Evolutionary conservation across 2,113 vertebrate genomes (phyloP).

Genomic region (Grus americana): DNA sequence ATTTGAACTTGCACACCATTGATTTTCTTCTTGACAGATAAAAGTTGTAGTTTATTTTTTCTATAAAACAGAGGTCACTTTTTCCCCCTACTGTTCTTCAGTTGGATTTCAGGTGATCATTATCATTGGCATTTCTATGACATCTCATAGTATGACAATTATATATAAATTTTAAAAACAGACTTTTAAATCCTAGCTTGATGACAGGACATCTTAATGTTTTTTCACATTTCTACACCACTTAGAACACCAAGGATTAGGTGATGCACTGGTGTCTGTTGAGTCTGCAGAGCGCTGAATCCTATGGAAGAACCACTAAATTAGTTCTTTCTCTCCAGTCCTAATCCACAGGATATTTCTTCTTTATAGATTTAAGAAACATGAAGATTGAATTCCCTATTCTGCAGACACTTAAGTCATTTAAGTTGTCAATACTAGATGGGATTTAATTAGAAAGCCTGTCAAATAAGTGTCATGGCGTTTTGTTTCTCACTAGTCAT

Average conservation of each 20-base stretch:
- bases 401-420: background rate
- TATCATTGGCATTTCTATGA: background rate
- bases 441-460: background rate
- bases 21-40: background rate
- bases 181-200: background rate
- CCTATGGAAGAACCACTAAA: background rate
- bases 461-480: too few relatives aligned
- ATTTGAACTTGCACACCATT: background rate
- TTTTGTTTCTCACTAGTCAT: background rate
- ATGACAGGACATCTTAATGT: background rate
- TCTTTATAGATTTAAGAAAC: background rate
- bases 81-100: background rate
- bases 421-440: background rate
- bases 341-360: background rate
- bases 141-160: accelerated
- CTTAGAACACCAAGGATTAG: background rate
- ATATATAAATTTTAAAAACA: background rate
- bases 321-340: background rate
- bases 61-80: background rate
- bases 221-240: background rate
- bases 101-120: background rate
- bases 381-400: background rate
- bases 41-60: background rate
- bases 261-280: background rate
- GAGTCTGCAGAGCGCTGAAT: background rate